These are phyloP conservation scores for Drosophila paulistorum DNA, from an alignment of 1,140 invertebrate species.

Conservation along the genomic window DNA sequence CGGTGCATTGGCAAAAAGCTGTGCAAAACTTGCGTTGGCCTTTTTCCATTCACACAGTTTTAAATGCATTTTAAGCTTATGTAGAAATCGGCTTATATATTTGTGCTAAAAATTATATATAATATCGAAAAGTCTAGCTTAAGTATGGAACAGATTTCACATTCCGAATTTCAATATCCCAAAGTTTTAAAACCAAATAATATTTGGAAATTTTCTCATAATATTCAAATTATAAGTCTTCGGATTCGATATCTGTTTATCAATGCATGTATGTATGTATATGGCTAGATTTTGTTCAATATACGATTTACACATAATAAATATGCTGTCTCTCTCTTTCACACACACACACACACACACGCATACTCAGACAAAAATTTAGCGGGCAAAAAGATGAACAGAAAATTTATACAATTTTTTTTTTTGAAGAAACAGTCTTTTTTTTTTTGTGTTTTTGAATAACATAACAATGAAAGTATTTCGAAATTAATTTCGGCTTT, in stretches of 20 bases:
- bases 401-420: constrained; percentile 7
- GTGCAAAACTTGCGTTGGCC: constrained; percentile 23
- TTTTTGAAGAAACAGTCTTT: constrained; percentile 70
- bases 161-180: neutral
- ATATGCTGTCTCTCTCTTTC: constrained; percentile 6
- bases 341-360: constrained; percentile 29
- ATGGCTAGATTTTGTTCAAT: neutral
- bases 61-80: constrained; percentile 59
- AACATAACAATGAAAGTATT: constrained; percentile 67
- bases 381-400: constrained; percentile 10
- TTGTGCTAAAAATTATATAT: constrained; percentile 45
- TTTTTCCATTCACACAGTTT: constrained; percentile 9
- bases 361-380: constrained; percentile 25
- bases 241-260: neutral
- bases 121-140: constrained; percentile 5
- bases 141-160: neutral
- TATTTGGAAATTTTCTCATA: neutral
- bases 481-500: constrained; percentile 31
- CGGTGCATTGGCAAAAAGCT: constrained; percentile 36
- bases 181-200: neutral
- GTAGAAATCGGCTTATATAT: constrained; percentile 32
- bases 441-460: constrained; percentile 33
- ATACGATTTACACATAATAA: neutral
- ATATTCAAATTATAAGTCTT: neutral
- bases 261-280: neutral